Evolutionary conservation across 2,797 vertebrate genomes (phyloP).

Genomic region (Cossypha caffra): DNA sequence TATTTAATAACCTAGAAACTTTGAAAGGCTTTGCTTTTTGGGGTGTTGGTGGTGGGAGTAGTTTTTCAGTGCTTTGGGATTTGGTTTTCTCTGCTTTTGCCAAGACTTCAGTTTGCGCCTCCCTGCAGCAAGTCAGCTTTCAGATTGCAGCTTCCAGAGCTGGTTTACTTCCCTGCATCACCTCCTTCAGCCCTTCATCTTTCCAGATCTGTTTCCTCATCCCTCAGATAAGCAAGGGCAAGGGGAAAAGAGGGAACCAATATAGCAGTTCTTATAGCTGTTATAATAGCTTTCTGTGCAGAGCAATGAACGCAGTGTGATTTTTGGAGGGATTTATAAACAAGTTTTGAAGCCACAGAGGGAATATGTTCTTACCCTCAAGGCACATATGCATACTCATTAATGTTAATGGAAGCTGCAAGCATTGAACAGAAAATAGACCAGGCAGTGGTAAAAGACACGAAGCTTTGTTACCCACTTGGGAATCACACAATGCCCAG

Average conservation of each 20-base stretch:
- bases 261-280: not conserved
- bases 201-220: not conserved
- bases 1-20: not conserved
- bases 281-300: not conserved
- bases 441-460: slow-evolving; percentile 4
- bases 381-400: slow-evolving; percentile 41
- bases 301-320: slow-evolving; percentile 2
- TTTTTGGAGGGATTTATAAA: slow-evolving; percentile 55
- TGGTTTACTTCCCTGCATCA: not conserved
- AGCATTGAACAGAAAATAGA: slow-evolving; percentile 43
- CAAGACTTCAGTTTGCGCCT: not conserved
- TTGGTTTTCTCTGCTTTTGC: not conserved
- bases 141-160: not conserved
- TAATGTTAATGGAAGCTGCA: slow-evolving; percentile 51
- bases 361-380: slow-evolving; percentile 23
- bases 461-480: not conserved
- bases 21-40: not conserved
- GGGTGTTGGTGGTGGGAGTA: not conserved
- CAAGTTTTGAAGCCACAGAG: slow-evolving; percentile 39
- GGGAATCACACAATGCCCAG: not conserved
- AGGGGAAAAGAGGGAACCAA: not conserved
- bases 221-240: not conserved
- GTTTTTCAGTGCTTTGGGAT: not conserved
- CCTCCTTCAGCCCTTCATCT: not conserved
- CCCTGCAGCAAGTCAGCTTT: rapidly evolving